Percentiles rank a stretch among this genome's conserved stretches.
Conservation (phyloP, 2,113 vertebrate genomes). For the Peromyscus californicus region DNA sequence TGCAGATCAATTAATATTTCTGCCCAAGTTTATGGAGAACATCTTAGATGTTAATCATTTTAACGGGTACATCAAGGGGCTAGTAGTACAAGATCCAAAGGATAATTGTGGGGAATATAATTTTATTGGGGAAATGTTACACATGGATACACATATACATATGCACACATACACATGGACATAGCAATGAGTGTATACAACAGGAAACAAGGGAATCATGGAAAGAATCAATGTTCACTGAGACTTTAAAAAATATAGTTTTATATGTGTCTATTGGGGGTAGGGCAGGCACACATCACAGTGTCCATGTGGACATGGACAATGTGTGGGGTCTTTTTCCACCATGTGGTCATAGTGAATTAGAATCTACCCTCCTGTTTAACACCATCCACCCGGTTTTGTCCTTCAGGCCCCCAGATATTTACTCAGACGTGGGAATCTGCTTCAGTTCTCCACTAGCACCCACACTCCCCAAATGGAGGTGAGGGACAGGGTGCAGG, state of each 20-base stretch:
- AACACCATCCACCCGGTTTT: background rate
- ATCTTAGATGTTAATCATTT: conserved; percentile 26
- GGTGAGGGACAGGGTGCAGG: rapidly evolving
- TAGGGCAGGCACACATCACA: background rate
- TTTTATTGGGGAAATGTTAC: conserved; percentile 1
- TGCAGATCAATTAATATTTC: background rate
- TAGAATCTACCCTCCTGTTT: background rate
- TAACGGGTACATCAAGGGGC: conserved; percentile 10
- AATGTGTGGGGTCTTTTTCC: too few relatives aligned
- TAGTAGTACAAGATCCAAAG: background rate
- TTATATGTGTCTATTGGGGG: background rate
- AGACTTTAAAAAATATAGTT: background rate
- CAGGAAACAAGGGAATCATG: background rate
- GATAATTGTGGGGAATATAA: background rate
- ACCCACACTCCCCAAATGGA: too few relatives aligned
- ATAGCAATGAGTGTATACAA: background rate
- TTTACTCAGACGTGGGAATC: background rate
- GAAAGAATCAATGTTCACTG: conserved; percentile 6
- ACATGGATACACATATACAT: background rate
- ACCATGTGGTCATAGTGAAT: background rate
- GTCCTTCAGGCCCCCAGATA: background rate
- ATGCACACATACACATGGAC: background rate
- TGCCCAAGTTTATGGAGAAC: conserved; percentile 13
- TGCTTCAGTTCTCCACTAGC: background rate
- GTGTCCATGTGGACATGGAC: background rate